Conservation (phyloP, 2,888 invertebrate species). For the Priocnemis perturbator region DNA sequence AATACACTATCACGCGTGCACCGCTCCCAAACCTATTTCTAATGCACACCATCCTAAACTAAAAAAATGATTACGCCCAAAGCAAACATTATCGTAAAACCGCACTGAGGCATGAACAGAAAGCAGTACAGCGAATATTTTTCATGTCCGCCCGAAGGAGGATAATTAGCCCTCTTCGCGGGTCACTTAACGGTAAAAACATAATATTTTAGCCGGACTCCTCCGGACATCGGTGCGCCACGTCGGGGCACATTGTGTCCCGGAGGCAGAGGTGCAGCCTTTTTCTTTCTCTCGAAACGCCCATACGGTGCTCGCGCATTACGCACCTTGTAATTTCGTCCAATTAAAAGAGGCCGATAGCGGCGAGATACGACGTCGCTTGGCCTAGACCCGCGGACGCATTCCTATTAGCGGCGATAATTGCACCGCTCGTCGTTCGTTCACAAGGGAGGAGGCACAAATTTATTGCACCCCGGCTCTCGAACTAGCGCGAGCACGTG, state of each 20-base stretch:
- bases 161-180: constrained; percentile 50
- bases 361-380: constrained; percentile 31
- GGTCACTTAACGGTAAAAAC: constrained; percentile 33
- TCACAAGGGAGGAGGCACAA: constrained; percentile 25
- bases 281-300: constrained; percentile 14
- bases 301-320: constrained; percentile 56
- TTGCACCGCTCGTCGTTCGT: constrained; percentile 25
- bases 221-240: constrained; percentile 25
- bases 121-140: constrained; percentile 19
- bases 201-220: constrained; percentile 44
- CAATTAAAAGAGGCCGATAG: constrained; percentile 59
- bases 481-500: no score
- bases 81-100: no score
- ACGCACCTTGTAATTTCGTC: constrained; percentile 65
- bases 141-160: constrained; percentile 53
- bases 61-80: no score
- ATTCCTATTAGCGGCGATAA: constrained; percentile 52
- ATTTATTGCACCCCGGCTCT: constrained; percentile 24
- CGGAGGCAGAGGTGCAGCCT: neutral
- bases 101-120: no score
- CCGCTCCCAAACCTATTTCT: no score
- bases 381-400: constrained; percentile 29
- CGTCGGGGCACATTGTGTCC: constrained; percentile 33
- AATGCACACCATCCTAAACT: no score
- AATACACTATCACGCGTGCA: no score